Evolutionary conservation across 2,888 invertebrate species (phyloP).

Genomic region (Eristalinus sepulchralis): DNA sequence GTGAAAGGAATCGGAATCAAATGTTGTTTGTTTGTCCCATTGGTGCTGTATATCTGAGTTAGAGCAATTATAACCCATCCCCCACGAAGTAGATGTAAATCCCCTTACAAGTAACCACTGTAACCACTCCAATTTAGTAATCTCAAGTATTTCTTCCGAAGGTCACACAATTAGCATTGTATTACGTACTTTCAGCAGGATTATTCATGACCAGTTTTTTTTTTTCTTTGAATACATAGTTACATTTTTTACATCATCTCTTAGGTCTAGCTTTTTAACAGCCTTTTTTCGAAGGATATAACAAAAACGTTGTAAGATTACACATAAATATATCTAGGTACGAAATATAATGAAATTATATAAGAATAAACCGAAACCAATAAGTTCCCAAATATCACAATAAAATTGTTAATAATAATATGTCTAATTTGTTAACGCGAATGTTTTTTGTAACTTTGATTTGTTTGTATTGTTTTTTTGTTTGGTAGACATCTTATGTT

Average conservation of each 20-base stretch:
- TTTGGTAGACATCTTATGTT: slow-evolving; percentile 29
- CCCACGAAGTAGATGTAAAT: slow-evolving; percentile 25
- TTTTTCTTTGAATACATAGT: not conserved
- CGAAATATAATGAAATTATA: slow-evolving; percentile 53
- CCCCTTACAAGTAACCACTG: slow-evolving; percentile 17
- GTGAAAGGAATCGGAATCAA: slow-evolving; percentile 24
- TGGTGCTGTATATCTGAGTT: slow-evolving; percentile 67
- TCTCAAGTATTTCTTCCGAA: slow-evolving; percentile 33
- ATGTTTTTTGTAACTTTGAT: slow-evolving; percentile 48
- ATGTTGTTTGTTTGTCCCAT: slow-evolving; percentile 56
- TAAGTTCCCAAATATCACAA: slow-evolving; percentile 71
- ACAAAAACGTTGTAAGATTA: slow-evolving; percentile 6
- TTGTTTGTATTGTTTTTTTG: slow-evolving; percentile 20
- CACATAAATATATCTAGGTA: slow-evolving; percentile 44
- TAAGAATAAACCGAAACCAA: slow-evolving; percentile 62
- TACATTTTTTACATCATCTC: slow-evolving; percentile 4
- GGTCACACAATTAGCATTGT: slow-evolving; percentile 59
- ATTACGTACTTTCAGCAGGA: slow-evolving; percentile 16
- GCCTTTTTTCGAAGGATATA: not conserved
- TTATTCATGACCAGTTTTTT: slow-evolving; percentile 59
- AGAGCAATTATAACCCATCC: slow-evolving; percentile 40
- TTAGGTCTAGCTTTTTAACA: not conserved
- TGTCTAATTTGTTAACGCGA: slow-evolving; percentile 4
- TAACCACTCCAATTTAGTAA: slow-evolving; percentile 41
- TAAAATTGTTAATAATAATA: slow-evolving; percentile 62